Conservation (phyloP, 2,797 vertebrate genomes). For the Sarcophilus harrisii region DNA sequence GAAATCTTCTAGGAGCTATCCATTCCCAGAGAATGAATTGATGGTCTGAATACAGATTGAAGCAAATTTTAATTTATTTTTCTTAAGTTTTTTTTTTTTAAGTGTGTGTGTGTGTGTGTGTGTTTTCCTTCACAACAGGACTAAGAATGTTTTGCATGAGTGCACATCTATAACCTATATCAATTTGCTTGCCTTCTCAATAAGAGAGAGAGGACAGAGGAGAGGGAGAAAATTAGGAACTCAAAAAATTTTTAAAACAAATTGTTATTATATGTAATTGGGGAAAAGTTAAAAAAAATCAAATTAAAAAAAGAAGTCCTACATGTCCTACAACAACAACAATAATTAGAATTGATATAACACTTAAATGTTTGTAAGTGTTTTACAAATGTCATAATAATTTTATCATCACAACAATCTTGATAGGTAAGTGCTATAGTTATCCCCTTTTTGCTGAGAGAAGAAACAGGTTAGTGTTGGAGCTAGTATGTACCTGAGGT, state of each 20-base stretch:
- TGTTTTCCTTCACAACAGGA: background rate
- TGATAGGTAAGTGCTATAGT: background rate
- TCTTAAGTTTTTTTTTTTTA: background rate
- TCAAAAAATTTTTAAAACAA: background rate
- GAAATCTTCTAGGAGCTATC: background rate
- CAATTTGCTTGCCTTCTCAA: background rate
- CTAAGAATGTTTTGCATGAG: background rate
- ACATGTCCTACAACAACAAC: background rate
- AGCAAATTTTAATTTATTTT: background rate
- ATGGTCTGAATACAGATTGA: background rate
- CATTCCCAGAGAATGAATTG: background rate
- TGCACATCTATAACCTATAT: background rate
- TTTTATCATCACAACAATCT: background rate
- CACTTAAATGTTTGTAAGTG: background rate
- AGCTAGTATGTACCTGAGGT: background rate
- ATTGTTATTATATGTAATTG: background rate
- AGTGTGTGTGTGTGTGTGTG: too few species aligned
- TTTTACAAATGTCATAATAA: background rate
- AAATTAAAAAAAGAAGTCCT: background rate
- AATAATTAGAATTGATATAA: background rate
- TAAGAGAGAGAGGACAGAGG: background rate
- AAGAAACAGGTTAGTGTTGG: background rate
- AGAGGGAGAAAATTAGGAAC: background rate
- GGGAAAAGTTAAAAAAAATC: background rate
- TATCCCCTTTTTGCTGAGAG: background rate